Evolutionary conservation across 2,888 invertebrate species (phyloP).

Genomic region (Diarsia dahlii): DNA sequence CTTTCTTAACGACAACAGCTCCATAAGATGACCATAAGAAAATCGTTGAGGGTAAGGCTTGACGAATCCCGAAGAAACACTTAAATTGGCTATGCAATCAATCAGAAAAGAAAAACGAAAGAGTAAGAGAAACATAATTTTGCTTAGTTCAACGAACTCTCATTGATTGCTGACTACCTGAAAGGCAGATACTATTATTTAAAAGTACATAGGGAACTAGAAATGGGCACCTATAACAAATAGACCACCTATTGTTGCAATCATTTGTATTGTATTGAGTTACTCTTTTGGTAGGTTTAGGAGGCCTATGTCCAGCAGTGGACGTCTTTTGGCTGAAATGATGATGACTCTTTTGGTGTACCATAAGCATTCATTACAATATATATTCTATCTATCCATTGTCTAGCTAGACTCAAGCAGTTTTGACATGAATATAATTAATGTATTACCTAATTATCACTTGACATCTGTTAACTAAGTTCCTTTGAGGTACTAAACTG

Average conservation of each 20-base stretch:
- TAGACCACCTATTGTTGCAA: not conserved
- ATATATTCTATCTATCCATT: constrained; percentile 3
- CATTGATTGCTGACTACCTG: not conserved
- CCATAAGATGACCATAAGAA: not conserved
- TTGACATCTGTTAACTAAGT: not conserved
- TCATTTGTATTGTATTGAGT: too few relatives aligned
- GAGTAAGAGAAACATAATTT: not conserved
- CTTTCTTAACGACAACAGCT: not conserved
- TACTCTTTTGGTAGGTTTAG: too few relatives aligned
- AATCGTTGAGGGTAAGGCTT: not conserved
- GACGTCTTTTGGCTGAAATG: too few relatives aligned
- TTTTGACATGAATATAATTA: constrained; percentile 14
- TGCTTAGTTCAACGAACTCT: not conserved
- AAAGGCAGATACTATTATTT: not conserved
- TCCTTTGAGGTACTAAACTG: not conserved
- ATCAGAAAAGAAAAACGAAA: not conserved
- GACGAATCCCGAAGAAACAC: not conserved
- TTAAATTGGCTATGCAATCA: not conserved
- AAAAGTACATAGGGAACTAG: not conserved
- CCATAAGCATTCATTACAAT: constrained; percentile 9
- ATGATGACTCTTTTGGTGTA: too few relatives aligned
- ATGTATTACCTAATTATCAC: constrained; percentile 30
- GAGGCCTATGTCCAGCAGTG: too few relatives aligned
- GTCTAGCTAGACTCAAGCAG: constrained; percentile 12
- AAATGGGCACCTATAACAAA: not conserved